Conservation (phyloP, 2,888 invertebrate genomes). For the Trissonchulus latispiculum region DNA sequence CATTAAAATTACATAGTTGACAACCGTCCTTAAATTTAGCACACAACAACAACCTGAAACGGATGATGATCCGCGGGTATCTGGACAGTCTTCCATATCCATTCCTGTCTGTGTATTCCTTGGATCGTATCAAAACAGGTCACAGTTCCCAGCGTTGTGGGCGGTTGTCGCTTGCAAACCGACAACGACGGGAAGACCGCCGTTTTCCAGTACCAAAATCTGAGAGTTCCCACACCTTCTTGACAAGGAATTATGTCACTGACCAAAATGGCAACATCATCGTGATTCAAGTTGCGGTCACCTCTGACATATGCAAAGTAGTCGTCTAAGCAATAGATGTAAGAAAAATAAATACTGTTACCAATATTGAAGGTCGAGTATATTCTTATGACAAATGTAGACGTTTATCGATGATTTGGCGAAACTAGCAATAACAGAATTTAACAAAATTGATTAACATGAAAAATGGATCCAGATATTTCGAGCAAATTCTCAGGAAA, state of each 20-base stretch:
- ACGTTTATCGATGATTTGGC: no score
- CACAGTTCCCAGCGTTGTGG: constrained; percentile 17
- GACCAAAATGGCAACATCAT: constrained; percentile 31
- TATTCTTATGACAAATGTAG: no score
- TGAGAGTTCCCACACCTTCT: constrained; percentile 33
- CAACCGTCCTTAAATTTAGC: no score
- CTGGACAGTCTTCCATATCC: constrained; percentile 34
- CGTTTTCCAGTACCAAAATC: constrained; percentile 39
- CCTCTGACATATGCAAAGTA: constrained; percentile 15
- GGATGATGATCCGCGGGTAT: constrained; percentile 27
- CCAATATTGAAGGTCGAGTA: no score
- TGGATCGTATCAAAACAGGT: constrained; percentile 36
- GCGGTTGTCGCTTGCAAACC: constrained; percentile 36
- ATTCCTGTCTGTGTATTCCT: constrained; percentile 34
- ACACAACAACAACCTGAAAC: no score
- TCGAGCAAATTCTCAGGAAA: no score
- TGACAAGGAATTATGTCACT: constrained; percentile 36
- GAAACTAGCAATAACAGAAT: no score
- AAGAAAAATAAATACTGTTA: background rate
- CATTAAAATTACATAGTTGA: no score
- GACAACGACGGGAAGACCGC: constrained; percentile 32
- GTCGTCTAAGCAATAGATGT: background rate
- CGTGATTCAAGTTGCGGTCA: constrained; percentile 12
- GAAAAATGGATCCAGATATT: no score
- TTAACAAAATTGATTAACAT: no score